These are phyloP conservation scores for Cosmia pyralina DNA, from an alignment of 2,888 invertebrate genomes.

Conservation along the genomic window DNA sequence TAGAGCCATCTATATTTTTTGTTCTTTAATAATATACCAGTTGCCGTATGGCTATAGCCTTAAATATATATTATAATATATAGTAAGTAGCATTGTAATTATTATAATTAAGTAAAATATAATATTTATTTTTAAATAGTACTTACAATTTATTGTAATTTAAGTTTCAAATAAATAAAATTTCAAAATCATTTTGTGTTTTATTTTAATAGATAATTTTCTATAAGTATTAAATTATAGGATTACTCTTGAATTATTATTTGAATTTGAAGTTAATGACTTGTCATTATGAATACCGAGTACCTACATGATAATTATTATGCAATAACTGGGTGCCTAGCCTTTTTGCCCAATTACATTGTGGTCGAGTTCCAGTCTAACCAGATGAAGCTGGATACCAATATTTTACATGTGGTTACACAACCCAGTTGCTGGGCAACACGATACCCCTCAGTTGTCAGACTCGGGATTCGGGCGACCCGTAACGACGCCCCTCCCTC, in stretches of 20 bases:
- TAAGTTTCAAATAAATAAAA: conserved; percentile 68
- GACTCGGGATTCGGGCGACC: no score
- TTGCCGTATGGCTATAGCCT: conserved; percentile 48
- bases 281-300: background rate
- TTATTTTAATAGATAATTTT: conserved; percentile 20
- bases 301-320: background rate
- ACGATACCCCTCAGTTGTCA: no score
- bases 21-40: conserved; percentile 34
- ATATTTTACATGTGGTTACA: no score
- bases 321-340: background rate
- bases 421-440: no score
- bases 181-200: conserved; percentile 57
- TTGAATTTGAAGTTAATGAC: background rate
- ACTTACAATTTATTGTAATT: conserved; percentile 66
- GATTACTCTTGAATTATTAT: background rate
- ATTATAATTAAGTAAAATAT: conserved; percentile 62
- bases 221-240: background rate
- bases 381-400: no score
- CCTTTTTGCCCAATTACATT: no score
- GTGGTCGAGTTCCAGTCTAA: no score
- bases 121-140: conserved; percentile 72
- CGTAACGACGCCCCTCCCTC: no score
- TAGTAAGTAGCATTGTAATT: conserved; percentile 45
- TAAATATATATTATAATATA: conserved; percentile 13
- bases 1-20: conserved; percentile 50